phyloP scores from a whole-genome alignment of 2,888 invertebrate species.

The Idaea aversata region DNA sequence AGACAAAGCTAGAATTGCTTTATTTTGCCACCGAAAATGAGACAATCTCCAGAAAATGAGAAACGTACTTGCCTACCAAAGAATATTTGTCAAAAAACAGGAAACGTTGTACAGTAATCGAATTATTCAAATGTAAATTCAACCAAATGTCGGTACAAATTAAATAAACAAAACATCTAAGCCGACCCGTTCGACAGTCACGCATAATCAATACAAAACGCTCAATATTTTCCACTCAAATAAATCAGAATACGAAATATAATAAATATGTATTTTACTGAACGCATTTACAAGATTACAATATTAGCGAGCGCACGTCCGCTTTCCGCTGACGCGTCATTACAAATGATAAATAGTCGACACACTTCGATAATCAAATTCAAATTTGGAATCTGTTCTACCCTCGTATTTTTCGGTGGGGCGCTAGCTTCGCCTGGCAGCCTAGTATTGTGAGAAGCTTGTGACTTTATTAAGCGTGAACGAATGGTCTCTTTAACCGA shows the following conservation, averaged over 20 bases:
- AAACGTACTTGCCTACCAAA: constrained; percentile 2
- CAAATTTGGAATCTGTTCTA: constrained; percentile 79
- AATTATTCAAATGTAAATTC: constrained; percentile 26
- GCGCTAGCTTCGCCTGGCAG: constrained; percentile 50
- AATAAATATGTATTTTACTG: constrained; percentile 71
- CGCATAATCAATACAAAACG: constrained; percentile 60
- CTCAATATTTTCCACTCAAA: constrained; percentile 73
- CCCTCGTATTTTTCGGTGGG: constrained; percentile 62
- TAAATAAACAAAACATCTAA: constrained; percentile 36
- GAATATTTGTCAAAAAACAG: constrained; percentile 6
- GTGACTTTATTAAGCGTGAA: constrained; percentile 79
- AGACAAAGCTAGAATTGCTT: neutral
- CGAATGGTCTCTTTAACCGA: constrained; percentile 74
- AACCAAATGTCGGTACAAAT: constrained; percentile 29
- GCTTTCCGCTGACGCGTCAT: constrained; percentile 66
- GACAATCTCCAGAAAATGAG: constrained; percentile 22
- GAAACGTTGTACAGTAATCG: constrained; percentile 23
- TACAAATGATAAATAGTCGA: constrained; percentile 78
- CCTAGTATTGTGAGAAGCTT: constrained; percentile 76
- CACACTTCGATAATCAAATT: constrained; percentile 81
- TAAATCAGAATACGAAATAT: constrained; percentile 53
- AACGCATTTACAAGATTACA: constrained; percentile 78
- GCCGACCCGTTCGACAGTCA: constrained; percentile 43
- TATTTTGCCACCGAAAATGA: neutral
- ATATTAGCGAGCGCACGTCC: constrained; percentile 73